Evolutionary conservation across 2,113 vertebrate genomes (phyloP).

Genomic region (Natator depressus): DNA sequence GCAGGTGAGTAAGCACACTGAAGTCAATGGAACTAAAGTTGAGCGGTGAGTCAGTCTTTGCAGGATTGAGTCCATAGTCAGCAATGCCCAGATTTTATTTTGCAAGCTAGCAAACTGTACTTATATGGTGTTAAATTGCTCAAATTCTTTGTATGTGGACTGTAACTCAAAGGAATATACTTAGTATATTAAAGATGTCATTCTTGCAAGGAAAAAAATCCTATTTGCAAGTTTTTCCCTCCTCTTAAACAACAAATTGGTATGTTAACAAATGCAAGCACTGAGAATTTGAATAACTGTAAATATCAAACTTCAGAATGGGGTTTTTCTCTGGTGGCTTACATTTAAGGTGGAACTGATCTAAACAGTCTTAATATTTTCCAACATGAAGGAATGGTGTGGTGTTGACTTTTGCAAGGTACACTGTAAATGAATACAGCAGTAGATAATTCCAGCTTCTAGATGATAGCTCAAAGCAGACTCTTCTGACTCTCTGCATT

Average conservation of each 20-base stretch:
- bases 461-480: not conserved
- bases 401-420: not conserved
- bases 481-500: not conserved
- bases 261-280: constrained; percentile 1
- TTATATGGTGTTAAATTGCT: not conserved
- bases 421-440: not conserved
- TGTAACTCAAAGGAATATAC: not conserved
- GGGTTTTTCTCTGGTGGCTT: not conserved
- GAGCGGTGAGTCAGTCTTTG: not conserved
- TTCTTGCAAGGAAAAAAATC: not conserved
- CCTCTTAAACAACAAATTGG: not conserved
- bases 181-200: constrained; percentile 7
- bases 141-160: not conserved
- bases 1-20: not conserved
- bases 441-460: no score
- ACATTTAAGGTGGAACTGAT: not conserved
- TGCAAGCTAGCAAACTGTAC: not conserved
- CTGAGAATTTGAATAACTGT: not conserved
- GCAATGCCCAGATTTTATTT: not conserved
- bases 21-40: not conserved
- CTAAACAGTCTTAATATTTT: not conserved
- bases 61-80: not conserved
- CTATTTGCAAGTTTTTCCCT: not conserved
- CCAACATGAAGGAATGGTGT: not conserved
- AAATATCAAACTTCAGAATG: not conserved